A percentile compares a stretch with the other conserved stretches of the same genome.
These are phyloP conservation scores for Drosophila nr. medialis DNA, from an alignment of 2,888 invertebrate genomes.

Conservation along the genomic window DNA sequence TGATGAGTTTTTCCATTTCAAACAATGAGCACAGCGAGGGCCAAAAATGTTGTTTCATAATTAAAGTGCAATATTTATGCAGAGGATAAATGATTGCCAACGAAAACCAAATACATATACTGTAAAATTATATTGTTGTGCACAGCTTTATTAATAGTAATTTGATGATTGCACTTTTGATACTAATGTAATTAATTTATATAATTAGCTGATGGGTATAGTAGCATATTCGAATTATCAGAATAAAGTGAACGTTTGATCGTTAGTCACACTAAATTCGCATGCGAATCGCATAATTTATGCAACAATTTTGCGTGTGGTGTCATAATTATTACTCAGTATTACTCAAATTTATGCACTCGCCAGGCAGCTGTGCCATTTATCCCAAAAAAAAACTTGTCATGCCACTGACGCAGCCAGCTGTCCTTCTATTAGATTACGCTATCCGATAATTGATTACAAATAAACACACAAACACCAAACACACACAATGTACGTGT, in stretches of 20 bases:
- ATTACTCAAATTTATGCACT: constrained; percentile 38
- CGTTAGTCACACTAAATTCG: constrained; percentile 12
- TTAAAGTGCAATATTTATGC: neutral
- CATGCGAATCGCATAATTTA: constrained; percentile 42
- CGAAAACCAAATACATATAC: neutral
- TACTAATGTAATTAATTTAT: constrained; percentile 11
- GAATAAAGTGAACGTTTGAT: constrained; percentile 6
- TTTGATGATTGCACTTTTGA: neutral
- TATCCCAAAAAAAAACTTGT: constrained; percentile 17
- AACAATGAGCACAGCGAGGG: neutral
- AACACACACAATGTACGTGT: constrained; percentile 24
- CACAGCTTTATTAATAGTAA: neutral
- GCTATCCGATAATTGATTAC: constrained; percentile 76
- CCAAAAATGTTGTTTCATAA: neutral
- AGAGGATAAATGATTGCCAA: neutral
- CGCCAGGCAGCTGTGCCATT: constrained; percentile 34
- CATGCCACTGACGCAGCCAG: constrained; percentile 40
- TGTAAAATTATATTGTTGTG: neutral
- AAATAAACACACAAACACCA: constrained; percentile 51
- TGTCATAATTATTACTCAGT: constrained; percentile 46
- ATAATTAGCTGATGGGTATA: constrained; percentile 4
- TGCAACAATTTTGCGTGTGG: constrained; percentile 43
- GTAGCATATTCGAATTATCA: neutral
- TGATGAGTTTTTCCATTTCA: neutral
- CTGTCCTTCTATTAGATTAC: constrained; percentile 64